Percentiles rank a stretch among this genome's conserved stretches.
phyloP scores from a whole-genome alignment of 2,888 invertebrate genomes.

The Boloria selene region DNA sequence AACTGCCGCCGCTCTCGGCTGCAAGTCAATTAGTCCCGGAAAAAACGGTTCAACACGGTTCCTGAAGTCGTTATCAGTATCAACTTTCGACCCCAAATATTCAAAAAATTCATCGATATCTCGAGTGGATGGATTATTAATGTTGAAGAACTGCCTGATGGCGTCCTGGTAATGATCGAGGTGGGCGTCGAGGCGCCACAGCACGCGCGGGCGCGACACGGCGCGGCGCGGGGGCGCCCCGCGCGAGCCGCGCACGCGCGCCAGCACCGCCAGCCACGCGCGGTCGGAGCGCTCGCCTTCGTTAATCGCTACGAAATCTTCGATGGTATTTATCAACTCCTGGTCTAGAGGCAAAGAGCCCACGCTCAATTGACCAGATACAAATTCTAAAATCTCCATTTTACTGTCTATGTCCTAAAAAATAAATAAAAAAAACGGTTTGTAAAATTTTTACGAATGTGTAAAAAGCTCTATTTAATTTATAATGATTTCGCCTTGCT shows the following conservation, averaged over 20 bases:
- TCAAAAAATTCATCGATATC: constrained; percentile 71
- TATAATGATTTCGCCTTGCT: too few species aligned
- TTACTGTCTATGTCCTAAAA: constrained; percentile 64
- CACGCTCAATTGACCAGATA: constrained; percentile 62
- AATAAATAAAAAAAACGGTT: neutral
- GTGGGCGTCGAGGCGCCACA: constrained; percentile 58
- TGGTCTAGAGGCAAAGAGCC: constrained; percentile 67
- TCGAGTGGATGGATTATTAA: constrained; percentile 53
- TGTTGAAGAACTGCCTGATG: constrained; percentile 58
- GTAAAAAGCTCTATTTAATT: too few species aligned
- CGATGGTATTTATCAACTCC: constrained; percentile 56
- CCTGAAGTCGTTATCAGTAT: constrained; percentile 45
- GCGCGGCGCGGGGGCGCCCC: constrained; percentile 44
- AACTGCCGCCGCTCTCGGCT: constrained; percentile 62
- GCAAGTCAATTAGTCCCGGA: constrained; percentile 53
- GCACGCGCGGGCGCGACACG: constrained; percentile 56
- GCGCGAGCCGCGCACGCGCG: constrained; percentile 47
- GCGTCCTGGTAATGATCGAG: constrained; percentile 53
- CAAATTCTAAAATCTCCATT: constrained; percentile 68
- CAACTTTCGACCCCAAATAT: constrained; percentile 54
- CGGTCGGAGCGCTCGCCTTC: constrained; percentile 64
- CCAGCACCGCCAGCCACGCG: constrained; percentile 60
- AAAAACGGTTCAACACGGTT: constrained; percentile 50
- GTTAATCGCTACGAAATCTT: constrained; percentile 52
- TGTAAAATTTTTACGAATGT: too few species aligned